Base-by-base conservation (phyloP, 2,797 vertebrate species). In the Liasis olivaceus region DNA sequence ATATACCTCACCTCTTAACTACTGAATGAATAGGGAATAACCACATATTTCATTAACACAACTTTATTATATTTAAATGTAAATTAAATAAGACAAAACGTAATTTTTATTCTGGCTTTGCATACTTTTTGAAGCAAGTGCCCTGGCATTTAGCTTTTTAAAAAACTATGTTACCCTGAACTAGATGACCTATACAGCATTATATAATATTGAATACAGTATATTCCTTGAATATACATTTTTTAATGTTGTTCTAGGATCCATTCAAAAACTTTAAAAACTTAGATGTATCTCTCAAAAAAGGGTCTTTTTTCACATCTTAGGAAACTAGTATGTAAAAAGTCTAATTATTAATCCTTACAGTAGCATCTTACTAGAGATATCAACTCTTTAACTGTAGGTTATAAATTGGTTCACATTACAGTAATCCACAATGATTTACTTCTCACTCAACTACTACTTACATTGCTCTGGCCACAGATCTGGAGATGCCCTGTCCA, bases 391-490 rank as follows among this genome's bases (percentile, higher is more conserved):
- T 42, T 77, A 42, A 15, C 11, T 85, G 24, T 54, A 69, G 58
- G 59, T 20, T 56, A 20, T 66, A 92, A 63, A 89, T 64, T 56
- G 85, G 5, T 56, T 5, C 60, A 58, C n/a, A 64, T 12, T 17
- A 88, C 6, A 11, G 9, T 64, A 13, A 42, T 77, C 28, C 28
- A 77, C 17, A 59, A 3, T 5, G 11, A 24, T 81, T 81, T 81
- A 81, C 17, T 88, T 56, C 11, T 17, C 24, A 85, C 64, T 89
- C 15, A 54, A 64, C 31, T 15, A 28, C 2, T 91, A 98, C 99
- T 98, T 97, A 99, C 99, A 95, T 91, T 99, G 99, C 95, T 99
- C 99, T 14, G 99, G 99, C 99, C 99, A 99, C 93, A 99, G 97
- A 95, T 99, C 99, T 91, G 99, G 99, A 9, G 99, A 99, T 2